Evolutionary conservation across 2,797 vertebrate species (phyloP), one percentile per base, ranked within the genome.

Genomic region (Molossus molossus): DNA sequence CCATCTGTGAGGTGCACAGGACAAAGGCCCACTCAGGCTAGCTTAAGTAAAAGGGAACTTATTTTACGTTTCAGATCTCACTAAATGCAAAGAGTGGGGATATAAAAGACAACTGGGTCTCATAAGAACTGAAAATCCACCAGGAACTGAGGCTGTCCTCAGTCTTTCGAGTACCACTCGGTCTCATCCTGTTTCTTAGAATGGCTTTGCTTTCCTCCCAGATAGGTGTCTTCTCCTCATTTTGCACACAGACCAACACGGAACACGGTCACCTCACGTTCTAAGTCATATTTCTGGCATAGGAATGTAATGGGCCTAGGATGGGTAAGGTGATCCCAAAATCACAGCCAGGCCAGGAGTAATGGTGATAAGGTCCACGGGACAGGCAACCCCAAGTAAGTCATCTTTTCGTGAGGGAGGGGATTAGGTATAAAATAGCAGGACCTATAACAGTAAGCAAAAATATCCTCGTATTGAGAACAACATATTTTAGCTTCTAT

Each of bases 391-490:
- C 12, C 12, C 25, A 76, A 70, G 40, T 15, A 55, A n/a, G 2
- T 58, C 67, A 45, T 82, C 50, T 87, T 76, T 92, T 77, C 53
- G 17, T 45, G 40, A 89, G 57, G 37, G 53, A 18, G 33, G 3
- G 7, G 3, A 72, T 50, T 9, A 50, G 64, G n/a, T 21, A 91
- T 57, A 65, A 77, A 87, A 82, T 89, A 62, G 37, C 14, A 90
- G 25, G 0, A 29, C 20, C 53, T 89, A n/a, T 64, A 53, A 5
- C 17, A 29, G 21, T 57, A 48, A 94, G 9, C 1, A 77, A 50
- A 84, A 92, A 60, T 81, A 15, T 55, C 81, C 17, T 84, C 94
- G 21, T 1, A 77, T 85, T 65, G 88, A 70, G 65, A 95, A 88
- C 55, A 92, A 81, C 23, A 62, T 8, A 9, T 53, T 69, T 85